Base-by-base conservation (phyloP, 1,140 invertebrate species). In the Papilio dardanus region DNA sequence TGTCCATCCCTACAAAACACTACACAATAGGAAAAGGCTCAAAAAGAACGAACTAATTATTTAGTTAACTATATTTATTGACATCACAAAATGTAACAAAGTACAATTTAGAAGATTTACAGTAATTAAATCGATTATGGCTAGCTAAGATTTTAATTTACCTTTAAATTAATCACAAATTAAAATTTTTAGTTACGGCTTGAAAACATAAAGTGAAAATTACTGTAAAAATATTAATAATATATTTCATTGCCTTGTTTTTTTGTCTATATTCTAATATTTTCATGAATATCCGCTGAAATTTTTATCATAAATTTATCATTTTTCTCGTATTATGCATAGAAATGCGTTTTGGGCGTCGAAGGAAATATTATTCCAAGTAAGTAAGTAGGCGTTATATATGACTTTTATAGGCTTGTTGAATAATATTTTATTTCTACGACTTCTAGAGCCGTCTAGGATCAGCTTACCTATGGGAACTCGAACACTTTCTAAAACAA, bases 401-500 rank as follows among this genome's bases (percentile, higher is more conserved):
- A 81, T 84, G 85, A 88, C 86, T 78, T 91, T 92, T 90, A 92
- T 93, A 81, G 76, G 85, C 83, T 86, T 92, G 89, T 92, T 93
- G 91, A 93, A 93, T 90, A 90, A 92, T 93, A 88, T 88, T 92
- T 90, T 91, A 93, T 89, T 90, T 91, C 87, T 87, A 93, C 88
- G 84, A 83, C 71, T 76, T 85, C 77, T 85, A 87, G 88, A 83
- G 87, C 80, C 80, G 83, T 75, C 80, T 24, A 14, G 35, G 10
- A 21, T 40, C 35, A 10, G 19, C 67, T 30, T 69, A 69, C 6
- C 67, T 40, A 24, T 42, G 10, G 19, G 21, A 40, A 24, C 33
- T 69, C 67, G 31, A 4, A n/a, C 67, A 69, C 19, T 40, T 33
- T 8, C 5, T 1, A 68, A 37, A 24, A 69, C n/a, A 69, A 69